phyloP scores from a whole-genome alignment of 2,113 vertebrate species.

The Dendrocopos noguchii region DNA sequence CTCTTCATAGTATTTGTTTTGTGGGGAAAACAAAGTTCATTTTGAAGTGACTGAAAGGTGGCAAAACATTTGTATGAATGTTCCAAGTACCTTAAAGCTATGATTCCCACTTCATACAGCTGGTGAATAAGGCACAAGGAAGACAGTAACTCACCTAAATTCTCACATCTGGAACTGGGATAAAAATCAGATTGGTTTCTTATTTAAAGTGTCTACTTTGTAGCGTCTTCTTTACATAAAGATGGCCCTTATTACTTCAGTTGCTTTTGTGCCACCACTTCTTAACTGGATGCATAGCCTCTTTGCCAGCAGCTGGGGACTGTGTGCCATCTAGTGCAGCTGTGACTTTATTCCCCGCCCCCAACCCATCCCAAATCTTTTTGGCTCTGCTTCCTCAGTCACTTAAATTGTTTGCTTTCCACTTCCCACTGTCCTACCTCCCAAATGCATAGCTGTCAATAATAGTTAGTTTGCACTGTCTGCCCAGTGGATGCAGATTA shows the following conservation, averaged over 20 bases:
- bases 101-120: background rate
- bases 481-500: background rate
- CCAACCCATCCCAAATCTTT: background rate
- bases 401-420: conserved; percentile 38
- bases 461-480: background rate
- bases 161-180: background rate
- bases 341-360: too few relatives aligned
- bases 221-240: background rate
- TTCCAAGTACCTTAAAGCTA: background rate
- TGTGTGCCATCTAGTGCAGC: conserved; percentile 33
- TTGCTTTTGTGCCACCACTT: conserved; percentile 3
- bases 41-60: background rate
- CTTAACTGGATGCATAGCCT: background rate
- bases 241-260: background rate
- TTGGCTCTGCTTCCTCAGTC: conserved; percentile 46
- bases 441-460: background rate
- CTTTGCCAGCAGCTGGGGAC: background rate
- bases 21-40: background rate
- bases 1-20: background rate
- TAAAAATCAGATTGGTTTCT: background rate
- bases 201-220: background rate
- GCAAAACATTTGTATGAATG: background rate
- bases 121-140: background rate
- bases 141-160: background rate
- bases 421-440: background rate